Base-by-base conservation (phyloP, 35 echinoderm and acorn worm species). In the Heliocidaris erythrogramma region DNA sequence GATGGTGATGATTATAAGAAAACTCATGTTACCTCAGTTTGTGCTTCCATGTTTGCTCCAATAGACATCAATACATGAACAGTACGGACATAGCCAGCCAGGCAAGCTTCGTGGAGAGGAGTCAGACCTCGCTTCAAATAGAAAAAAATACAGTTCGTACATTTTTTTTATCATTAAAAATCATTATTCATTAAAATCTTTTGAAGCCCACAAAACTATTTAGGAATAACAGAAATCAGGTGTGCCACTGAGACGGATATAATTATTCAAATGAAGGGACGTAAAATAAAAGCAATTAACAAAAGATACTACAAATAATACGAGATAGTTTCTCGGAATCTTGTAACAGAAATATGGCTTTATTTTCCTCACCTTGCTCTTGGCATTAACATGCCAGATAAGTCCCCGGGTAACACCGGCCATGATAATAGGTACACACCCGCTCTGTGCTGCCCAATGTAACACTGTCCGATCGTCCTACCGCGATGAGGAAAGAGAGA, bases 391-490 rank as follows among this genome's bases (percentile, higher is more conserved):
- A 78, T 98, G 97, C 97, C 97, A 98, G 2, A 94, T 93, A 0
- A 98, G 93, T 21, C 97, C 97, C 87, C 96, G 30, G 32, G 97
- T 91, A 2, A 98, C 56, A 0, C 97, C 97, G 3, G 97, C 97
- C 93, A 95, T 31, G 50, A 98, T 98, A 31, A 95, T 96, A 9
- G 96, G 86, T 30, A 96, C 93, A 85, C 91, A 94, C 4, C 96
- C 97, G 85, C 92, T 95, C 49, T 96, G 95, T 29, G 97, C 96
- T 8, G 97, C 97, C 97, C 96, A 96, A 90, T 98, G 97, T 32
- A 98, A 88, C 8, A 98, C 97, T 2, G 97, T 98, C 31, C 94
- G 95, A 30, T 98, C 94, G 29, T 96, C 95, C 97, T 98, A 65
- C 21, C 35, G 65, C 31, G 50, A 49, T 24, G 85, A 87, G 10